Percentiles rank a stretch among this genome's conserved stretches.
phyloP scores from a whole-genome alignment of 1,140 invertebrate genomes.

The Drosophila sturtevanti region DNA sequence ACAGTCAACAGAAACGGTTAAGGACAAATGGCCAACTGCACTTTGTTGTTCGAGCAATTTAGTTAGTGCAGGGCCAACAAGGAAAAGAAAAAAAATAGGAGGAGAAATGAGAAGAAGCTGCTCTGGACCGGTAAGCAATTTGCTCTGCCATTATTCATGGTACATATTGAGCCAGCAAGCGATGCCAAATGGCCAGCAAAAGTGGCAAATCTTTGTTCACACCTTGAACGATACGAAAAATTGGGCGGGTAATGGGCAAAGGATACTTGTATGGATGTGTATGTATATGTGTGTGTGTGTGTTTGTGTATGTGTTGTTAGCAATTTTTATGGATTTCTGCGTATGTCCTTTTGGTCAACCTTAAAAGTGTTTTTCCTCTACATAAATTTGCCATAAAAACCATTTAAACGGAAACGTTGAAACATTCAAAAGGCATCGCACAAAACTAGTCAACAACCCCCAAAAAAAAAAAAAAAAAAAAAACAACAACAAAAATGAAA shows the following conservation, averaged over 20 bases:
- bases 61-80: slow-evolving; percentile 38
- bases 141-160: slow-evolving; percentile 75
- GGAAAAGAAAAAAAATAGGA: too few relatives aligned
- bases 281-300: slow-evolving; percentile 22
- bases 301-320: slow-evolving; percentile 62
- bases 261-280: slow-evolving; percentile 14
- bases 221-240: slow-evolving; percentile 37
- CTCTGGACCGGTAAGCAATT: slow-evolving; percentile 49
- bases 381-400: slow-evolving; percentile 81
- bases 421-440: slow-evolving; percentile 72
- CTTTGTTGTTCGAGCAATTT: slow-evolving; percentile 39
- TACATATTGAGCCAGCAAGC: slow-evolving; percentile 60
- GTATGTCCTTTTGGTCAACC: slow-evolving; percentile 73
- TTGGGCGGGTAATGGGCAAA: neutral
- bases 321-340: slow-evolving; percentile 79
- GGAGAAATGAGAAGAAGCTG: neutral
- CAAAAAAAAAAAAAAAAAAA: too few relatives aligned
- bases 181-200: slow-evolving; percentile 67
- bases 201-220: slow-evolving; percentile 80
- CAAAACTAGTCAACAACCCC: slow-evolving; percentile 33
- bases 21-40: slow-evolving; percentile 34
- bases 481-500: neutral
- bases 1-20: slow-evolving; percentile 13
- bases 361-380: slow-evolving; percentile 78
- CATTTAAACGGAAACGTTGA: slow-evolving; percentile 80